These are phyloP conservation scores for Euplagia quadripunctaria DNA, from an alignment of 2,888 invertebrate species.

Conservation along the genomic window DNA sequence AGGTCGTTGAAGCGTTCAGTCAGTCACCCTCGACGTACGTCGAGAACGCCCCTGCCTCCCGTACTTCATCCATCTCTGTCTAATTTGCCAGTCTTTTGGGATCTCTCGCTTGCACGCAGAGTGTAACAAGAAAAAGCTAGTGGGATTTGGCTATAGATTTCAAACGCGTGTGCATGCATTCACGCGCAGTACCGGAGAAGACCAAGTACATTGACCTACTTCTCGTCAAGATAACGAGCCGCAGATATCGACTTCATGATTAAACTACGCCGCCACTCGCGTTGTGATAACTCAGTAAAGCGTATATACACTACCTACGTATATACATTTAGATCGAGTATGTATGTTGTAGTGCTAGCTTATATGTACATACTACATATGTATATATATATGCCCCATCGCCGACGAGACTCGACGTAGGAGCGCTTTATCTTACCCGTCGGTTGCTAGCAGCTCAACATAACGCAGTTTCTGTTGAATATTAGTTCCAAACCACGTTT, in stretches of 20 bases:
- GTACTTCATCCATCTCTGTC: conserved; percentile 18
- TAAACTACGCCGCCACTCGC: conserved; percentile 46
- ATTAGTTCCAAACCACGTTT: conserved; percentile 24
- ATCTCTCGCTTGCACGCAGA: conserved; percentile 18
- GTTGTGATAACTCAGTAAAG: conserved; percentile 46
- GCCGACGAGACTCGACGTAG: conserved; percentile 35
- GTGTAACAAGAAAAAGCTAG: conserved; percentile 5
- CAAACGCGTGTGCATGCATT: conserved; percentile 17
- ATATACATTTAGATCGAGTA: conserved; percentile 4
- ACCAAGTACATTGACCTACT: conserved; percentile 75
- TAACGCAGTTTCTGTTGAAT: conserved; percentile 28
- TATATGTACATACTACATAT: conserved; percentile 4
- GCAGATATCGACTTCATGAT: conserved; percentile 70
- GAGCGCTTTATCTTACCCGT: conserved; percentile 50
- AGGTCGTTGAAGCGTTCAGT: conserved; percentile 15
- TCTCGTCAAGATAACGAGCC: conserved; percentile 59
- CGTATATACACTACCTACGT: conserved; percentile 24
- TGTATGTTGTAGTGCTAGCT: conserved; percentile 10
- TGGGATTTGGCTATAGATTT: conserved; percentile 18
- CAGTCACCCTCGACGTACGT: conserved; percentile 14
- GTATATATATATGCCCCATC: conserved; percentile 2
- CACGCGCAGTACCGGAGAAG: conserved; percentile 44
- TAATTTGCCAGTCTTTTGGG: conserved; percentile 13
- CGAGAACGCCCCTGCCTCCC: conserved; percentile 17
- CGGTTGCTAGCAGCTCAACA: conserved; percentile 45